A percentile compares a stretch with the other conserved stretches of the same genome.
phyloP scores from a whole-genome alignment of 2,797 vertebrate genomes.

The Acanthopagrus latus region DNA sequence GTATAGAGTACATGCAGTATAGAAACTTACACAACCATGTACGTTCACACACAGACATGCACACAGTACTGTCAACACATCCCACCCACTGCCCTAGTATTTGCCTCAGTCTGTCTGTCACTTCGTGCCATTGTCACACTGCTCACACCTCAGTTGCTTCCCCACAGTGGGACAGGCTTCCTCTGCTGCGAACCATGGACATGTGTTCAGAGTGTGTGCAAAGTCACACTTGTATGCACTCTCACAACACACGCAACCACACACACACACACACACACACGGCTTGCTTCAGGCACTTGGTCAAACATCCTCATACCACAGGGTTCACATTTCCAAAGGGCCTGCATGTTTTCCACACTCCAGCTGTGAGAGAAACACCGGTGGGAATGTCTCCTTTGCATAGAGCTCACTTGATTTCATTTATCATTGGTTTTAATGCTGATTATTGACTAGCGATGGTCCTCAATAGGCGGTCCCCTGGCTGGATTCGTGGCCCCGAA shows the following conservation, averaged over 20 bases:
- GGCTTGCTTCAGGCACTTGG: conserved; percentile 18
- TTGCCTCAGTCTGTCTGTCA: conserved; percentile 51
- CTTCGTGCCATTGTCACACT: conserved; percentile 48
- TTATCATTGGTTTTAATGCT: not conserved
- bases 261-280: not conserved
- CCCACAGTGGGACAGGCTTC: conserved; percentile 21
- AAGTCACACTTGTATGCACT: conserved; percentile 28
- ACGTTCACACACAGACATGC: conserved; percentile 6
- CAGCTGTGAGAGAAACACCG: not conserved
- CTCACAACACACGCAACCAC: not conserved
- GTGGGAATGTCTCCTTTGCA: not conserved
- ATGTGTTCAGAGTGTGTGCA: conserved; percentile 36
- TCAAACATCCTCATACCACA: conserved; percentile 29
- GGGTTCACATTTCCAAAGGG: conserved; percentile 18
- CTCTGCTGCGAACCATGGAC: conserved; percentile 36
- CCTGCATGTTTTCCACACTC: conserved; percentile 10
- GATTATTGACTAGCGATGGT: not conserved
- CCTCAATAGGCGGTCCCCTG: too few species aligned
- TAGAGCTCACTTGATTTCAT: not conserved
- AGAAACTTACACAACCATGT: conserved; percentile 20
- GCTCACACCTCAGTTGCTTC: conserved; percentile 47
- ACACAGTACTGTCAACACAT: conserved; percentile 37
- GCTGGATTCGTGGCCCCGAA: too few species aligned
- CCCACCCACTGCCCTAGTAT: conserved; percentile 16
- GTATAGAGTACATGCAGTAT: conserved; percentile 7